A percentile compares a stretch with the other conserved stretches of the same genome.
These are phyloP conservation scores for Excalfactoria chinensis DNA, from an alignment of 2,113 vertebrate genomes.

Conservation along the genomic window DNA sequence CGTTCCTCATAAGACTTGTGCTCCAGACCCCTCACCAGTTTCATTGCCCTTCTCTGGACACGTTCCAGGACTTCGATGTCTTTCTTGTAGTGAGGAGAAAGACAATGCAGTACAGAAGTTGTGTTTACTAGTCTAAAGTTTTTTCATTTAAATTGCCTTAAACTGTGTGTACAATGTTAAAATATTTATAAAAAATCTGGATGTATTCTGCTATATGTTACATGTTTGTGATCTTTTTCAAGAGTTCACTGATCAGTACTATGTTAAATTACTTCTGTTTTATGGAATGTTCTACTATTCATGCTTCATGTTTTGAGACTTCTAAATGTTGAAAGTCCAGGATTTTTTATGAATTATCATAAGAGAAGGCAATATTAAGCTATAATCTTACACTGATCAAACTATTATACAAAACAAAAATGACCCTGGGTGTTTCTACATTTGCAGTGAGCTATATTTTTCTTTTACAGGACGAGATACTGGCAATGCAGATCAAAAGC, in stretches of 20 bases:
- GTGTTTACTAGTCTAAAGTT: background rate
- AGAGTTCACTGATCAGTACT: background rate
- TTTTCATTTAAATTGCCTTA: background rate
- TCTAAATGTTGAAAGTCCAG: background rate
- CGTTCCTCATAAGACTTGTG: no score
- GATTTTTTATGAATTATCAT: background rate
- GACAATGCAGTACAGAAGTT: background rate
- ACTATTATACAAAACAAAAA: background rate
- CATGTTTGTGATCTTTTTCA: background rate
- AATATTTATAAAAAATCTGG: background rate
- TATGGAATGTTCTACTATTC: background rate
- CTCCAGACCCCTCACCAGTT: no score
- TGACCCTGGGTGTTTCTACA: background rate
- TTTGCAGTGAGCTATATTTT: background rate
- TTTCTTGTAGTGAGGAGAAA: no score
- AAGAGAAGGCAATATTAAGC: background rate
- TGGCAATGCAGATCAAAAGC: constrained; percentile 69
- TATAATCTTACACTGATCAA: background rate
- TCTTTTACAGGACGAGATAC: constrained; percentile 72
- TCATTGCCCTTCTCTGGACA: no score
- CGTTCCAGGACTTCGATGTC: no score
- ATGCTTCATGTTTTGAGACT: background rate
- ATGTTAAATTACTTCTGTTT: background rate
- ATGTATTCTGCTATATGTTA: background rate
- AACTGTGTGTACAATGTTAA: background rate